These are phyloP conservation scores for Chaenodraco wilsoni DNA, from an alignment of 2,797 vertebrate genomes.

Conservation along the genomic window DNA sequence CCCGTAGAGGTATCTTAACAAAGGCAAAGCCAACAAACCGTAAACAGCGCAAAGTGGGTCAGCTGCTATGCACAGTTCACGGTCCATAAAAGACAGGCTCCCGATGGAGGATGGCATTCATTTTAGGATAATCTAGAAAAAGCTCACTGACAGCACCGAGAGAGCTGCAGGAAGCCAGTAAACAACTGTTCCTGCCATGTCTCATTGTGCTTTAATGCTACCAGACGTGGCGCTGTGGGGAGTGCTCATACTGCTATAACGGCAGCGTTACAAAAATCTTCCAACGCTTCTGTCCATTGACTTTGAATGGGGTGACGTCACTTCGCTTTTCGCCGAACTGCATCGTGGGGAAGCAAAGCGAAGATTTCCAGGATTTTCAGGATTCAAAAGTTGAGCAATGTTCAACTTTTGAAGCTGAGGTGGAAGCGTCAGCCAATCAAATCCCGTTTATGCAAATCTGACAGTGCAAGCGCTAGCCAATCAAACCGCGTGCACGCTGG, in stretches of 20 bases:
- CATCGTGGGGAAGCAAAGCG: no score
- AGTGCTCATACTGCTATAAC: not conserved
- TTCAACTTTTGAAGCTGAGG: no score
- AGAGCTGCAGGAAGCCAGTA: constrained; percentile 16
- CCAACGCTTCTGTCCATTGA: no score
- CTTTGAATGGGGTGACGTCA: no score
- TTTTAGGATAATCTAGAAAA: constrained; percentile 23
- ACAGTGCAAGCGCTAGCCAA: no score
- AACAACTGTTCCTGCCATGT: constrained; percentile 13
- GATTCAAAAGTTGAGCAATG: no score
- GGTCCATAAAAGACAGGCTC: constrained; percentile 19
- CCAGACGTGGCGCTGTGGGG: not conserved
- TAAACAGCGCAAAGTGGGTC: constrained; percentile 43
- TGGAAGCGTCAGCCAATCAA: no score
- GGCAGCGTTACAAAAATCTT: no score
- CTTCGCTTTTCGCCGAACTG: no score
- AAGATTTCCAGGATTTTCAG: no score
- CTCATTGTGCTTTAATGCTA: constrained; percentile 17
- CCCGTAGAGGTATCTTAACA: constrained; percentile 24
- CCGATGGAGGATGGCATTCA: constrained; percentile 19
- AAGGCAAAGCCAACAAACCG: constrained; percentile 22
- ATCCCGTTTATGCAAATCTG: no score
- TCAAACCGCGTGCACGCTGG: no score
- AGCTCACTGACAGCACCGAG: not conserved
- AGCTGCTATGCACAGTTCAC: constrained; percentile 8